Base-by-base conservation (phyloP, 2,797 vertebrate species). In the Pantherophis vulpinus region DNA sequence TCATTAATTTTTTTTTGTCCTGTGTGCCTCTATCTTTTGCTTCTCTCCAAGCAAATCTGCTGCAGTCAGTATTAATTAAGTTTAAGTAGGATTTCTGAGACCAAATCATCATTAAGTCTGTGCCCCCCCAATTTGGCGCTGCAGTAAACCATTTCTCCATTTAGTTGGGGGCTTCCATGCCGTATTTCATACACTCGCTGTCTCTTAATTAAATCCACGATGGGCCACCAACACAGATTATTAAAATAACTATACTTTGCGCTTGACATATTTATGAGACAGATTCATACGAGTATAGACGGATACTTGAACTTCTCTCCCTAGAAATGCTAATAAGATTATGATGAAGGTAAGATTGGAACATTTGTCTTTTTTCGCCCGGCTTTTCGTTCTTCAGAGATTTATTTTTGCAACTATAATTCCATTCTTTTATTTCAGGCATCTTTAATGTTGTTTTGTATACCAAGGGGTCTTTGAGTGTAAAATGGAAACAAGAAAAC, bases 181-280 rank as follows among this genome's bases (percentile, higher is more conserved):
- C 96, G 96, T 98, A 98, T 98, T 98, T 98, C 97, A 98, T 97
- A 98, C 93, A 97, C 96, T 97, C 96, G 97, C 97, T 98, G 98
- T 98, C 97, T 98, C 97, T 98, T 98, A 98, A 98, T 98, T 98
- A 98, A 98, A 98, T 97, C 97, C 97, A 98, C 95, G 96, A 97
- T 97, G 97, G 96, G 96, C 97, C 96, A 98, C 97, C 97, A 98
- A 98, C 97, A 98, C 97, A 97, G 97, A 96, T 97, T 97, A 98
- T 98, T 98, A 98, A 98, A 98, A 98, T 98, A 98, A 97, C 97
- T 98, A 97, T 97, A 97, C 97, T 98, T 98, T 97, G 97, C 95
- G 96, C 97, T 97, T 98, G 97, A 98, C 97, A 97, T 98, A 97
- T 98, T 98, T 98, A 98, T 98, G 97, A 98, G 96, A 97, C 96